These are phyloP conservation scores for Origma solitaria DNA, from an alignment of 2,113 vertebrate genomes.

Conservation along the genomic window DNA sequence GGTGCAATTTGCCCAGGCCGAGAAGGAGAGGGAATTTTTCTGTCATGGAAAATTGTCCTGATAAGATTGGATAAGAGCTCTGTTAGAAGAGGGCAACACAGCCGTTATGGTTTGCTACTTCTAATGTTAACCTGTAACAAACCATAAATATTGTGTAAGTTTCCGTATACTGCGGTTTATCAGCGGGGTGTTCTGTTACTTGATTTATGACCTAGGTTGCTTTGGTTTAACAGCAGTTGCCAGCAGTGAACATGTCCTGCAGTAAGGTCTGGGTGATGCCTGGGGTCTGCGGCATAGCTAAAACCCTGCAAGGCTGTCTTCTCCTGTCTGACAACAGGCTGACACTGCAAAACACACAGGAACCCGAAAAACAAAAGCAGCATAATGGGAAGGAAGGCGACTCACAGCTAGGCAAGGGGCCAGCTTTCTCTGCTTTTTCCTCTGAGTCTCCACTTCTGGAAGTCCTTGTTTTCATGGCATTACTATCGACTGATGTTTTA, in stretches of 20 bases:
- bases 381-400: conserved; percentile 29
- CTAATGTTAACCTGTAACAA: neutral
- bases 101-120: neutral
- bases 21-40: neutral
- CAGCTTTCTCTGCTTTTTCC: conserved; percentile 30
- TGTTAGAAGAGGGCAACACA: neutral
- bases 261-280: neutral
- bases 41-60: neutral
- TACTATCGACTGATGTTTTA: neutral
- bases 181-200: neutral
- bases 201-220: neutral
- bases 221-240: neutral
- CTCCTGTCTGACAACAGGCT: neutral
- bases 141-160: neutral
- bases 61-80: neutral
- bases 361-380: conserved; percentile 45
- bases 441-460: conserved; percentile 14
- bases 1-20: neutral
- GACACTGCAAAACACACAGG: conserved; percentile 15
- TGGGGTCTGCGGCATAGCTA: neutral
- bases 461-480: neutral
- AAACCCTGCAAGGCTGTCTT: neutral
- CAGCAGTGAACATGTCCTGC: neutral
- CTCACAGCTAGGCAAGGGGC: conserved; percentile 13
- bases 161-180: neutral